Conservation (phyloP, 2,113 vertebrate species). For the Anser brachyrhynchus region DNA sequence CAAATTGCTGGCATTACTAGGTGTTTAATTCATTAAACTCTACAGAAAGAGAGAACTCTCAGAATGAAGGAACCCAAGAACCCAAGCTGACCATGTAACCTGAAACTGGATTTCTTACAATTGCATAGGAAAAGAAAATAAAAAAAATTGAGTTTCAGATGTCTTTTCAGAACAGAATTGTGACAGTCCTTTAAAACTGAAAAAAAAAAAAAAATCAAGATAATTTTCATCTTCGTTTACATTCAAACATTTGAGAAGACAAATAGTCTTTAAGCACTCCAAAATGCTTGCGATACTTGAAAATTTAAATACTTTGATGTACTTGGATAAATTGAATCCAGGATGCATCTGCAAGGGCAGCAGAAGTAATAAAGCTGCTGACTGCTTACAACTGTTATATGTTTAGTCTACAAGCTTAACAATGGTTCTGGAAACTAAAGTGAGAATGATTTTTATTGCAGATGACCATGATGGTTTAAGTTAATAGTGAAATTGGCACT, state of each 20-base stretch:
- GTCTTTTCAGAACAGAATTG: slow-evolving; percentile 53
- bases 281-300: slow-evolving; percentile 74
- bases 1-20: neutral
- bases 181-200: slow-evolving; percentile 68
- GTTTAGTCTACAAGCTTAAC: slow-evolving; percentile 78
- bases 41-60: neutral
- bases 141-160: slow-evolving; percentile 14
- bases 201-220: slow-evolving; percentile 67
- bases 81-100: neutral
- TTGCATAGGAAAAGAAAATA: neutral
- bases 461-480: slow-evolving; percentile 69
- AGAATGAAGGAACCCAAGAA: slow-evolving; percentile 26
- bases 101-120: slow-evolving; percentile 9
- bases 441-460: slow-evolving; percentile 73
- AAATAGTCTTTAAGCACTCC: slow-evolving; percentile 76
- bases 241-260: slow-evolving; percentile 70
- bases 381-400: slow-evolving; percentile 71
- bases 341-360: slow-evolving; percentile 63
- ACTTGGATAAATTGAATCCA: slow-evolving; percentile 78
- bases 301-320: slow-evolving; percentile 77
- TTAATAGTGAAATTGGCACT: slow-evolving; percentile 50
- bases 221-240: slow-evolving; percentile 72
- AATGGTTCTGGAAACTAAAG: slow-evolving; percentile 59
- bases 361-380: slow-evolving; percentile 74
- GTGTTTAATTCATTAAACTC: slow-evolving; percentile 17